phyloP scores from a whole-genome alignment of 2,113 vertebrate genomes.

The Ivindomyrus marchei region DNA sequence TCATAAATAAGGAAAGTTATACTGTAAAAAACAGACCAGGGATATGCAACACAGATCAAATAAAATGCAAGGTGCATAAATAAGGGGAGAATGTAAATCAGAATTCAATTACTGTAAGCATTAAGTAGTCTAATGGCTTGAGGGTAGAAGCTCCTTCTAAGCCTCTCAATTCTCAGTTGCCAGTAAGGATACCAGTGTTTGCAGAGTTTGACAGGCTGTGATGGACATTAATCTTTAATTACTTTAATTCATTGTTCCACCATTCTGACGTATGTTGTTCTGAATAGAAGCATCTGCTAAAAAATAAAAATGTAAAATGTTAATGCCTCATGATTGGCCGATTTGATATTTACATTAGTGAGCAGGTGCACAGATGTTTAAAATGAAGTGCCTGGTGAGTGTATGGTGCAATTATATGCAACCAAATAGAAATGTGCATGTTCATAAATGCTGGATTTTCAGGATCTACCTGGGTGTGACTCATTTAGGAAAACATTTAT shows the following conservation, averaged over 20 bases:
- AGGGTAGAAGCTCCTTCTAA: neutral
- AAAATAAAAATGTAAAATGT: neutral
- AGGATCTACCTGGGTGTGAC: neutral
- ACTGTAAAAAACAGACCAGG: neutral
- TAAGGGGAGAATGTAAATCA: neutral
- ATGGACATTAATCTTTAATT: neutral
- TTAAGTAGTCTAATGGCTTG: neutral
- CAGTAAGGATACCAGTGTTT: neutral
- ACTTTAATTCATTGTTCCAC: neutral
- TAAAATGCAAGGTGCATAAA: neutral
- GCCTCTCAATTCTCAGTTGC: neutral
- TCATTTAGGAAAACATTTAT: neutral
- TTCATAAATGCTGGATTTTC: neutral
- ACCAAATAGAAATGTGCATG: neutral
- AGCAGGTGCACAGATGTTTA: neutral
- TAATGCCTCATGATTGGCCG: neutral
- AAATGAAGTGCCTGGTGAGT: neutral
- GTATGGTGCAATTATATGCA: neutral
- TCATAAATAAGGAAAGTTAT: neutral
- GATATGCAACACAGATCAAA: neutral
- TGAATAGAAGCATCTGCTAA: neutral
- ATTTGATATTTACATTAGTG: neutral
- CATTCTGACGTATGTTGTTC: neutral
- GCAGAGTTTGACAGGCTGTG: neutral
- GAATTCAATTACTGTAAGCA: neutral